A percentile compares a stretch with the other conserved stretches of the same genome.
Conservation (phyloP, 2,888 invertebrate species). For the Scaptomyza polygonia region DNA sequence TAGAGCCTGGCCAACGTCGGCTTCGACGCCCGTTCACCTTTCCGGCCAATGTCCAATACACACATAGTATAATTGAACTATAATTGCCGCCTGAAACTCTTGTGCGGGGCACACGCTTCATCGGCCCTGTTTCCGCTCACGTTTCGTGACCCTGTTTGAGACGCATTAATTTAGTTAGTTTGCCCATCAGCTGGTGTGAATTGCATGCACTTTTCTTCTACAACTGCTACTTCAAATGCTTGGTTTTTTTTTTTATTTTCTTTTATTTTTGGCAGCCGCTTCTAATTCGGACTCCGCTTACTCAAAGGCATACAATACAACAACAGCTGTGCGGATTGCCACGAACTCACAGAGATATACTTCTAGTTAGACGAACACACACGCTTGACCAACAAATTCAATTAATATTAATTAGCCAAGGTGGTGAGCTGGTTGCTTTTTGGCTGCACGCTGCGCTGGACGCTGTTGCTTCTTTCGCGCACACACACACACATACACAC, state of each 20-base stretch:
- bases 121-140: slow-evolving; percentile 47
- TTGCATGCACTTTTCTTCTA: slow-evolving; percentile 40
- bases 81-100: slow-evolving; percentile 67
- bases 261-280: slow-evolving; percentile 60
- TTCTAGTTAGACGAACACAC: slow-evolving; percentile 20
- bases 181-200: slow-evolving; percentile 60
- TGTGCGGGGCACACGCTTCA: slow-evolving; percentile 66
- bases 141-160: slow-evolving; percentile 29
- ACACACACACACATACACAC: slow-evolving; percentile 43
- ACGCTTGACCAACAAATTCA: slow-evolving; percentile 70
- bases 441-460: slow-evolving; percentile 55
- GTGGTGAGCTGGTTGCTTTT: slow-evolving; percentile 63
- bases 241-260: slow-evolving; percentile 28
- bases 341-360: slow-evolving; percentile 42
- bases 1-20: slow-evolving; percentile 17
- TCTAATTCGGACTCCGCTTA: slow-evolving; percentile 59
- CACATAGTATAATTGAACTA: slow-evolving; percentile 74
- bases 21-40: slow-evolving; percentile 53
- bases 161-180: slow-evolving; percentile 30
- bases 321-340: slow-evolving; percentile 72
- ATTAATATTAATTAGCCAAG: slow-evolving; percentile 79
- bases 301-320: slow-evolving; percentile 51
- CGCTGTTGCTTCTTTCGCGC: slow-evolving; percentile 70
- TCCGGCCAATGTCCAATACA: slow-evolving; percentile 31
- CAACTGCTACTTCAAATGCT: neutral